Conservation (phyloP, 2,888 invertebrate species). For the Deilephila elpenor region DNA sequence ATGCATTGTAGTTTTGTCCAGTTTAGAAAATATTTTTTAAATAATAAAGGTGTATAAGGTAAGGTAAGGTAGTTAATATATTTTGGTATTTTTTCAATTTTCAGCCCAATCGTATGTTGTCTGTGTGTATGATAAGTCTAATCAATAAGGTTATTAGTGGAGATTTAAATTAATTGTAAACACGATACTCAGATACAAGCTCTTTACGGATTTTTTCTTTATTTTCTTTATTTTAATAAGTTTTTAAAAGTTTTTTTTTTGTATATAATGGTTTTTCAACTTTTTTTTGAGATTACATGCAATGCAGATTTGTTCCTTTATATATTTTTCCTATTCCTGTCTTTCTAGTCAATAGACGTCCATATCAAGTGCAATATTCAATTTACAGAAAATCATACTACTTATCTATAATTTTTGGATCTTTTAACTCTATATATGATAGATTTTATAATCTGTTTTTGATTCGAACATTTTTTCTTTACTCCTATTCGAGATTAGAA, state of each 20-base stretch:
- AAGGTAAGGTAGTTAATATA: too few relatives aligned
- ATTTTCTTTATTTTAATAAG: neutral
- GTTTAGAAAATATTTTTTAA: neutral
- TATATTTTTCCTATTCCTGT: constrained; percentile 10
- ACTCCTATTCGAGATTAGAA: too few relatives aligned
- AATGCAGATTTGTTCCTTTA: constrained; percentile 2
- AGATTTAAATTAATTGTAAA: constrained; percentile 7
- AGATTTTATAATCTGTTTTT: neutral
- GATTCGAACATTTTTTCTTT: neutral
- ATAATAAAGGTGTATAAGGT: neutral
- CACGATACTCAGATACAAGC: constrained; percentile 15
- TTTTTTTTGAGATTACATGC: constrained; percentile 12
- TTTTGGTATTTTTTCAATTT: neutral
- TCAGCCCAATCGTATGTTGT: neutral
- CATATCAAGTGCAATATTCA: constrained; percentile 4
- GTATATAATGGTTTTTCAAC: neutral
- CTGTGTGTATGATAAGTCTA: neutral
- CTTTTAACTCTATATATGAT: neutral
- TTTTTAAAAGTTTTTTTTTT: neutral
- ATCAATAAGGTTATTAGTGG: neutral
- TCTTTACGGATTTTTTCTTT: neutral
- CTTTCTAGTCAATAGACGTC: constrained; percentile 34
- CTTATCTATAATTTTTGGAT: neutral
- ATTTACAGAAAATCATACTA: neutral
- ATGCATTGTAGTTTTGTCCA: neutral